Conservation (phyloP, 2,888 invertebrate genomes). For the Strigamia maritima region DNA sequence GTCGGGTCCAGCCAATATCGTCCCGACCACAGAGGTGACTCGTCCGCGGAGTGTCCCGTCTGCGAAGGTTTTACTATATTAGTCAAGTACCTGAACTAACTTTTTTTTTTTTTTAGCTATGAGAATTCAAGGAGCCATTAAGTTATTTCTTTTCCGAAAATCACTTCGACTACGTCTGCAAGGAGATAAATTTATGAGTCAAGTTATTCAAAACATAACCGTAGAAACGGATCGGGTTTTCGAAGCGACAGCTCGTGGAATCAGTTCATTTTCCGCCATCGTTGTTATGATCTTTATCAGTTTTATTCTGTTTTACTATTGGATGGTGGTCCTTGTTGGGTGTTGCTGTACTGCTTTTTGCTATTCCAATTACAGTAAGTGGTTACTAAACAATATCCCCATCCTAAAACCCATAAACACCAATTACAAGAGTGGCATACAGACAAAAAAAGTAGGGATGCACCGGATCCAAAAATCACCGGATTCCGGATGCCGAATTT, state of each 20-base stretch:
- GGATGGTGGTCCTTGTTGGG: constrained; percentile 55
- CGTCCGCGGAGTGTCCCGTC: too few species aligned
- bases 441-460: too few species aligned
- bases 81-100: too few species aligned
- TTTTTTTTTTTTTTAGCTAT: constrained; percentile 6
- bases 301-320: constrained; percentile 52
- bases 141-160: constrained; percentile 52
- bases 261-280: constrained; percentile 46
- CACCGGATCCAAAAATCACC: too few species aligned
- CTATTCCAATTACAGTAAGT: constrained; percentile 56
- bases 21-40: too few species aligned
- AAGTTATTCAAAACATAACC: constrained; percentile 47
- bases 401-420: too few species aligned
- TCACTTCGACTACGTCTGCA: constrained; percentile 50
- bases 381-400: too few species aligned
- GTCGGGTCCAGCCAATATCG: too few species aligned
- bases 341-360: constrained; percentile 51
- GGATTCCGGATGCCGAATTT: too few species aligned
- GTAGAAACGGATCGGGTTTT: constrained; percentile 28
- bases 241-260: constrained; percentile 15
- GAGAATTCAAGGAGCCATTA: constrained; percentile 48
- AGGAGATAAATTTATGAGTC: constrained; percentile 52
- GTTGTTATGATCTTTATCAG: constrained; percentile 51
- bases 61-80: too few species aligned
- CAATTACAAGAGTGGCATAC: too few species aligned